Evolutionary conservation across 2,797 vertebrate genomes (phyloP), one percentile per base, ranked within the genome.

Genomic region (Macropodus opercularis): DNA sequence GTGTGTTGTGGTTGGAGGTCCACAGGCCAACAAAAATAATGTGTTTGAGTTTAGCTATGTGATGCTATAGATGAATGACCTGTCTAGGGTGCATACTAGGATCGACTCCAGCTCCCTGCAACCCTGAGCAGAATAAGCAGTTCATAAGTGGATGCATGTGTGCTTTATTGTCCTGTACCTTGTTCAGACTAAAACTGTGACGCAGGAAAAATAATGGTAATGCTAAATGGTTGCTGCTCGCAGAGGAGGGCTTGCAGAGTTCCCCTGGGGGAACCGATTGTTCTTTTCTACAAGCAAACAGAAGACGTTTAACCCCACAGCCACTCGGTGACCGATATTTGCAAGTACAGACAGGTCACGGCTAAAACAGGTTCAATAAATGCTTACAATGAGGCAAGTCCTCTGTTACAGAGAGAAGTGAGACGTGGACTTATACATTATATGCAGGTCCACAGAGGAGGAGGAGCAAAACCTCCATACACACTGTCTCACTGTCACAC

Each of bases 371-470:
- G 56, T 41, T 51, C 1, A 47, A 15, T 60, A 66, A 64, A 53
- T 27, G 47, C 23, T 18, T 68, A 26, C 66, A 60, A 46, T 53
- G 40, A 62, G 35, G 44, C 27, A 41, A 14, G 40, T 63, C 42
- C 56, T 64, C 35, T 34, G 32, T 50, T 38, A 67, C 18, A 18
- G 41, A 22, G 56, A 72, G 48, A 85, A 74, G 42, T 78, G 64
- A 81, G 66, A 65, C 53, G 35, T 34, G 62, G 47, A 48, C 53
- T 39, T 63, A 18, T 53, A 66, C 17, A 81, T 85, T 78, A 83
- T 76, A 21, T 77, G 77, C 77, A 82, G 40, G 52, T 77, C 36
- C 27, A 61, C 36, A 23, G 72, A 38, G 54, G 49, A 48, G 53
- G 59, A 34, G 39, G 34, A 63, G 12, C 39, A 69, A 58, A 44